Evolutionary conservation across 2,888 invertebrate genomes (phyloP), one percentile per base, ranked within the genome.

Genomic region (Tetropium fuscum): DNA sequence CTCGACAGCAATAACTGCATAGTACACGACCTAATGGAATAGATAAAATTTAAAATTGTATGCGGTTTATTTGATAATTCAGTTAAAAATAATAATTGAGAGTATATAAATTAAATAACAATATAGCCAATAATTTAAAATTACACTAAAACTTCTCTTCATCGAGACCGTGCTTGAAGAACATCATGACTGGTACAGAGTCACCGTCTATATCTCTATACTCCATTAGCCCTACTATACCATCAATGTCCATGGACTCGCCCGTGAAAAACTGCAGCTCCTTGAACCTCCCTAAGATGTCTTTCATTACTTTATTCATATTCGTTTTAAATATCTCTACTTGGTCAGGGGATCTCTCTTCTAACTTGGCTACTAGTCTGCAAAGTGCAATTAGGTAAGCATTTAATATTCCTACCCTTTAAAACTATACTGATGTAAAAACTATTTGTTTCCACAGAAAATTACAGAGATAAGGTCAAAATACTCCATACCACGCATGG

Each of bases 241-340:
- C 97, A 70, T 97, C 97, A 64, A 92, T 90, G 76, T 95, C 95
- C 94, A 94, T 94, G 8, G 93, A 93, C 84, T 95, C 95, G 16
- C 97, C 96, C 66, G 90, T 89, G 84, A 93, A 97, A 82, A 96
- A 96, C 80, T 96, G 94, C 53, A 95, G 87, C 64, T 97, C 95
- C 81, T 95, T 94, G 86, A 96, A 95, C 82, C 95, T 90, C 44
- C 91, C 86, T 62, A 97, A 84, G 70, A 97, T 89, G 73, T 95
- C 94, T 81, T 96, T 96, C 91, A 96, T 94, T 63, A 92, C 92
- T 86, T 93, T 94, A 83, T 94, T 94, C 87, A 94, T 93, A 82
- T 95, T 95, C 51, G 89, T 90, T 83, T 96, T 95, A 83, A 96
- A 96, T 19, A 91, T 83, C 4, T 93, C 91, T 64, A 95, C 91